Percentiles rank a stretch among this genome's conserved stretches.
phyloP scores from a whole-genome alignment of 2,113 vertebrate genomes.

The Platichthys flesus region DNA sequence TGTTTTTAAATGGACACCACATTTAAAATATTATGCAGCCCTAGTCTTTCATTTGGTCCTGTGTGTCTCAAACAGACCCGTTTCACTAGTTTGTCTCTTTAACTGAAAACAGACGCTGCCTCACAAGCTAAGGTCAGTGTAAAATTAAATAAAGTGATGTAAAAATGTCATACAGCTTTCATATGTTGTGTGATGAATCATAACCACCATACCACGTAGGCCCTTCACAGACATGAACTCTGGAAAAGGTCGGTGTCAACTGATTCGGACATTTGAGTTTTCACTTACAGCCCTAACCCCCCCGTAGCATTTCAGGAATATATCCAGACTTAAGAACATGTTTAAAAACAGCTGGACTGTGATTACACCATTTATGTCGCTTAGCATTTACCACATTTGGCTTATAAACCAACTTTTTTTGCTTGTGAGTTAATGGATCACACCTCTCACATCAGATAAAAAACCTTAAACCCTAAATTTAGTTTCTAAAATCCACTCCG shows the following conservation, averaged over 20 bases:
- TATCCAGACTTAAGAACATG: too few species aligned
- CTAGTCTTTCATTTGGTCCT: slow-evolving; percentile 35
- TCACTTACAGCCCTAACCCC: too few species aligned
- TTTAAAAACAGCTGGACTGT: too few species aligned
- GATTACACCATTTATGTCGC: neutral
- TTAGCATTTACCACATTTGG: neutral
- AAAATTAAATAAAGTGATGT: neutral
- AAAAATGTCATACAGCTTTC: neutral
- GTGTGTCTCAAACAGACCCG: neutral
- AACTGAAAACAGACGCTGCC: neutral
- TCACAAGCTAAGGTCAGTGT: neutral
- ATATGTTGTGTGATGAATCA: neutral
- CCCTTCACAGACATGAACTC: too few species aligned
- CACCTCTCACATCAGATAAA: slow-evolving; percentile 24
- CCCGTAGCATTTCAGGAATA: too few species aligned
- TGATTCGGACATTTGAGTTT: too few species aligned
- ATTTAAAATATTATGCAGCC: slow-evolving; percentile 31
- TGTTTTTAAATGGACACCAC: slow-evolving; percentile 48
- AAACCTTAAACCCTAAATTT: slow-evolving; percentile 7
- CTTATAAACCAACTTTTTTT: neutral
- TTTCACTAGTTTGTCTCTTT: neutral
- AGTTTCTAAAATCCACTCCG: slow-evolving; percentile 13
- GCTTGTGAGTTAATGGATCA: slow-evolving; percentile 6
- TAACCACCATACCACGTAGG: neutral
- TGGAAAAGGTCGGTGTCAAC: too few species aligned